Base-by-base conservation (phyloP, 2,888 invertebrate species). In the Nomada ruficornis region DNA sequence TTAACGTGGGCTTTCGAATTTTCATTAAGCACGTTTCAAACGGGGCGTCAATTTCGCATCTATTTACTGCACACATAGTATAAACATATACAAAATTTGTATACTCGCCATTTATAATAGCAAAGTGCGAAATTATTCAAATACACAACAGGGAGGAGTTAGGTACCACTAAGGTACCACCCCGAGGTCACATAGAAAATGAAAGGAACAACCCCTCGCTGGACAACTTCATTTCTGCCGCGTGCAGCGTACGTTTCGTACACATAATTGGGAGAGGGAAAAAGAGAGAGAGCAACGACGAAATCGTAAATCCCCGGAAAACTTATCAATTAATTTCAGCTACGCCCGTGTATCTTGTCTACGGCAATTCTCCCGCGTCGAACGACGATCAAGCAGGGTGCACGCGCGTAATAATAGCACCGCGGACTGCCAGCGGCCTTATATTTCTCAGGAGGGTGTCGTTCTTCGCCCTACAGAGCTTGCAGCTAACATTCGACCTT, bases 401-500 rank as follows among this genome's bases (percentile, higher is more conserved):
- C 64, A 3, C 47, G 57, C 67, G 54, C 60, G 82, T 63, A 86
- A 81, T 86, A 86, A 86, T 81, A 70, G 79, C 57, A 26, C 69
- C 68, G 60, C 68, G 77, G 42, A 67, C 60, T 20, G 50, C 13
- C 47, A 77, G 83, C 79, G 77, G 80, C 74, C 78, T 87, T 80
- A 78, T 77, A 83, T 86, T 87, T 84, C 86, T 86, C 80, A 72
- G 73, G 81, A 78, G 84, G 84, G 77, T 72, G 63, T 54, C 60
- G 44, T 60, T 67, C 70, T 18, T 50, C 52, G 74, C 68, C 77
- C 60, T 74, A 44, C 47, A 44, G 77, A 79, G 77, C 75, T 75
- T 82, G 75, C 79, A 72, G 50, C 60, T 52, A 77, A 42, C 59
- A 26, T 84, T 77, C 83, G 83, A 85, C 64, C 75, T 68, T 59